Conservation (phyloP, 2,797 vertebrate genomes). For the Sebastes goodei region DNA sequence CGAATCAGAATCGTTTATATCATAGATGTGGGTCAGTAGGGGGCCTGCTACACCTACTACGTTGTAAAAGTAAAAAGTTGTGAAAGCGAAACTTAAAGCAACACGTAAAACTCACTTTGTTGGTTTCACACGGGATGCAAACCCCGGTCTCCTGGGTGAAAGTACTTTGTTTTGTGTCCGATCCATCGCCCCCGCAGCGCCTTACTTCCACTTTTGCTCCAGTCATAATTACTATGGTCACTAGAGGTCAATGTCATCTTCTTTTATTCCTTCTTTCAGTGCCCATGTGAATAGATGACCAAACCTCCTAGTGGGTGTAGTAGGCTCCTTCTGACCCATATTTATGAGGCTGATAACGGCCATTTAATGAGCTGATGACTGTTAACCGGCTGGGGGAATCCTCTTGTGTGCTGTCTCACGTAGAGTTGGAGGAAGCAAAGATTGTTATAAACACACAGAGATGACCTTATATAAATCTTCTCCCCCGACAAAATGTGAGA, state of each 20-base stretch:
- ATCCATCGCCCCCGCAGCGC: not conserved
- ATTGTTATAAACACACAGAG: not conserved
- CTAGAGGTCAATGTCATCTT: rapidly evolving
- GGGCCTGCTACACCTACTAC: not conserved
- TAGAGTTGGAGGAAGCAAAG: not conserved
- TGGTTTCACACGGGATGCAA: rapidly evolving
- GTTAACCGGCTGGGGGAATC: not conserved
- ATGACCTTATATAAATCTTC: not conserved
- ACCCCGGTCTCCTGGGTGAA: rapidly evolving
- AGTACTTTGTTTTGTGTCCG: no score
- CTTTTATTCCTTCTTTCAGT: no score
- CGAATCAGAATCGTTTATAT: no score
- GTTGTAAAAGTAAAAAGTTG: no score
- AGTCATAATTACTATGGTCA: rapidly evolving
- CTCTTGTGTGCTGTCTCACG: not conserved
- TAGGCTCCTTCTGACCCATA: no score
- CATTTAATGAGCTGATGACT: not conserved
- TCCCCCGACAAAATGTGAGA: not conserved
- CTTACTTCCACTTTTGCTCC: not conserved
- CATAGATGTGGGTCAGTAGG: not conserved
- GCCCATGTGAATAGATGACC: no score
- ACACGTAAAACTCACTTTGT: not conserved
- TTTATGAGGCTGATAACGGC: no score
- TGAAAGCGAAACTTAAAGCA: not conserved
- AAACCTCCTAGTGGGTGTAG: no score